Percentiles rank a stretch among this genome's conserved stretches.
Conservation (phyloP, 2,113 vertebrate species). For the Copsychus sechellarum region DNA sequence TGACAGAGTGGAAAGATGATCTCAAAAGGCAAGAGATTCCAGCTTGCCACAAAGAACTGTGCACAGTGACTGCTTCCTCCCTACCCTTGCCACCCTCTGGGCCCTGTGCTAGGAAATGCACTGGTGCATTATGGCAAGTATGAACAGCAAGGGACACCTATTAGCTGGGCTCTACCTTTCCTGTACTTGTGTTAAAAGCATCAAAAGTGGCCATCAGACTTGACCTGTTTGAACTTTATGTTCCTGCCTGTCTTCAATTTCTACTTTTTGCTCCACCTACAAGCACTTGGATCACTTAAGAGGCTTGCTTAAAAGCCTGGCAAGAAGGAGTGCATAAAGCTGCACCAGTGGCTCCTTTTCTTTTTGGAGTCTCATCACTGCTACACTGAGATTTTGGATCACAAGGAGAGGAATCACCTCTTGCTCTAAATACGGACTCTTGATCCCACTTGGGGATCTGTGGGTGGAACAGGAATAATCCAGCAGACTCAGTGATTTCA, state of each 20-base stretch:
- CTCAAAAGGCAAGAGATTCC: neutral
- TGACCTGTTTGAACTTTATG: neutral
- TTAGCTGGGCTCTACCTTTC: neutral
- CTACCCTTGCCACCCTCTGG: accelerated
- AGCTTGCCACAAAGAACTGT: neutral
- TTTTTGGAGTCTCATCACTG: neutral
- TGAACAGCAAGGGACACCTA: neutral
- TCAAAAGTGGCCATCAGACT: neutral
- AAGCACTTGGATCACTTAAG: neutral
- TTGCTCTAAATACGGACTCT: neutral
- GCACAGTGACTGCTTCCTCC: neutral
- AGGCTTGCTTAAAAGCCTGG: neutral
- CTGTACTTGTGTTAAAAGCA: neutral
- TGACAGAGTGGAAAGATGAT: neutral
- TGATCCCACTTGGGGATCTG: neutral
- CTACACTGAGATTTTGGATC: neutral
- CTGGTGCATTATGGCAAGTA: neutral
- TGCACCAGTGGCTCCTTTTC: neutral
- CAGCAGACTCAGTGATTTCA: neutral
- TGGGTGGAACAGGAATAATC: neutral
- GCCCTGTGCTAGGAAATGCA: neutral
- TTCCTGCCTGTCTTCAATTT: neutral
- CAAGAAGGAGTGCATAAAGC: neutral
- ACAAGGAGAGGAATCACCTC: neutral
- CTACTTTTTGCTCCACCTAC: neutral